Conservation (phyloP, 2,888 invertebrate genomes). For the Salticus scenicus region DNA sequence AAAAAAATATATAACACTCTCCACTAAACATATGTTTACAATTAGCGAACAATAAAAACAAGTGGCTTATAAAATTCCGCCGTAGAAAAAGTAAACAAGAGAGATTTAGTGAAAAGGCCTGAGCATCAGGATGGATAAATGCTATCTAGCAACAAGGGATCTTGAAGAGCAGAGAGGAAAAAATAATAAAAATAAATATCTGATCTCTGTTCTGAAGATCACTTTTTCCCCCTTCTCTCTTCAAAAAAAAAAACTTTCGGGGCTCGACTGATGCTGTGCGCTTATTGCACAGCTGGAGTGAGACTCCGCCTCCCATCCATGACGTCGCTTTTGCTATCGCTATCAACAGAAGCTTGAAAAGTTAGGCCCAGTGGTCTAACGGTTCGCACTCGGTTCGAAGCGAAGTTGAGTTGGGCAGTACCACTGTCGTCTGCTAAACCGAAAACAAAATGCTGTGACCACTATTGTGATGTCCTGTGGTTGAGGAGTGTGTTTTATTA, state of each 20-base stretch:
- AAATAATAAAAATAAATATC: constrained; percentile 14
- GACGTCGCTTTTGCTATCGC: constrained; percentile 62
- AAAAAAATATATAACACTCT: too few relatives aligned
- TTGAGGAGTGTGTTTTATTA: neutral
- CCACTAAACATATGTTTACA: too few relatives aligned
- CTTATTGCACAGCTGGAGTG: constrained; percentile 43
- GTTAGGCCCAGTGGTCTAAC: constrained; percentile 61
- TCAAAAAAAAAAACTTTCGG: constrained; percentile 24
- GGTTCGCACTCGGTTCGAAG: constrained; percentile 59
- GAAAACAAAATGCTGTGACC: constrained; percentile 11
- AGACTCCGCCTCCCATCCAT: constrained; percentile 33
- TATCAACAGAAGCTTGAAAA: constrained; percentile 64
- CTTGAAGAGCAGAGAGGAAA: neutral
- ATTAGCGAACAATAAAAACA: too few relatives aligned
- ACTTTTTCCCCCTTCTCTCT: constrained; percentile 8
- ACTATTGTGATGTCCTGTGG: constrained; percentile 23
- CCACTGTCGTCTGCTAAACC: neutral
- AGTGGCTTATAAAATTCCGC: too few relatives aligned
- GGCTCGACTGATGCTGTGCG: constrained; percentile 19
- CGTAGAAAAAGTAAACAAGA: too few relatives aligned
- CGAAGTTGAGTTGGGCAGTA: constrained; percentile 22
- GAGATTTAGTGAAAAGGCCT: too few relatives aligned
- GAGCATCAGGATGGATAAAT: neutral
- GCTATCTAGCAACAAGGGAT: neutral
- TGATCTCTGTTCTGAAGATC: constrained; percentile 11